Conservation (phyloP, 2,797 vertebrate genomes). For the Phoebastria nigripes region DNA sequence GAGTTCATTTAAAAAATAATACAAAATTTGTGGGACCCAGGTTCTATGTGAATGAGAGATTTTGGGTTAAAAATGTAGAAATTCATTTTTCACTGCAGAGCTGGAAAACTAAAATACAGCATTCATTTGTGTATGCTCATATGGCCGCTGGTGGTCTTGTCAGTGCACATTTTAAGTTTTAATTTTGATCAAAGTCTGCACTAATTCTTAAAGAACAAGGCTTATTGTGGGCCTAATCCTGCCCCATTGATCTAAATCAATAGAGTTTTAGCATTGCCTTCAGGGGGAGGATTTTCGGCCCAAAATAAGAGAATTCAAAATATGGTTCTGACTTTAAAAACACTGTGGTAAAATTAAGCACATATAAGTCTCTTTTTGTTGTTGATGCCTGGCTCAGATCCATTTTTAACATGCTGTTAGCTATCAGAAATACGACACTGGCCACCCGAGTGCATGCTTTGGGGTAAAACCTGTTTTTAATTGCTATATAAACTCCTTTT, state of each 20-base stretch:
- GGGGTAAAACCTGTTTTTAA: slow-evolving; percentile 36
- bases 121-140: neutral
- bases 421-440: slow-evolving; percentile 16
- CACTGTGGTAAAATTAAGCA: neutral
- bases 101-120: neutral
- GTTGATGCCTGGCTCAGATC: slow-evolving; percentile 1
- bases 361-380: neutral
- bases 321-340: neutral
- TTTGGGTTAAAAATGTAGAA: neutral
- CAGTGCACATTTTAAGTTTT: neutral
- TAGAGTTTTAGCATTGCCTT: neutral
- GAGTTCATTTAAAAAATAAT: neutral
- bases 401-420: slow-evolving; percentile 1
- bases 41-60: neutral
- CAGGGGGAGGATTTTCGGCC: neutral
- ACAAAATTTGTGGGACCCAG: neutral
- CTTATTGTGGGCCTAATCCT: neutral
- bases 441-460: neutral
- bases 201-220: neutral
- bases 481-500: slow-evolving; percentile 39
- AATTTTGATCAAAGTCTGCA: neutral
- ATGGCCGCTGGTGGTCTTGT: neutral
- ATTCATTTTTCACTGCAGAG: neutral
- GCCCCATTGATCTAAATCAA: neutral
- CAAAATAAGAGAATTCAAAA: neutral